These are phyloP conservation scores for Chionomys nivalis DNA, from an alignment of 2,113 vertebrate species.

Conservation along the genomic window DNA sequence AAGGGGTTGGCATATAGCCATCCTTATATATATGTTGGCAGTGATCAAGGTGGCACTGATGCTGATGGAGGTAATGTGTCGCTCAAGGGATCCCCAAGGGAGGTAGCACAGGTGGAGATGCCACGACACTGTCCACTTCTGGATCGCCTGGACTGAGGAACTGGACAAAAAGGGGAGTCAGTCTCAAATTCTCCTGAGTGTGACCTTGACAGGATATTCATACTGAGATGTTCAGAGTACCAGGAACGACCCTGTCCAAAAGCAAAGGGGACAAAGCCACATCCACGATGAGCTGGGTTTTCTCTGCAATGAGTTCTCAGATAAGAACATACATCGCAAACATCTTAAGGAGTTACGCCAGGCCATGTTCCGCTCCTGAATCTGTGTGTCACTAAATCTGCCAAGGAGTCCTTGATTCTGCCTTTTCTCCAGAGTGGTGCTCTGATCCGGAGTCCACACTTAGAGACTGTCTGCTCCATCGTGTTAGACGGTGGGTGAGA, in stretches of 20 bases:
- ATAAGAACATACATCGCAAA: neutral
- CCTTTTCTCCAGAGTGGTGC: neutral
- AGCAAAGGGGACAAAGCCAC: neutral
- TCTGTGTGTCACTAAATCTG: neutral
- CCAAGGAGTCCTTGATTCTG: neutral
- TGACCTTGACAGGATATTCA: neutral
- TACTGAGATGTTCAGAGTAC: neutral
- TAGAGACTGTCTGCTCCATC: neutral
- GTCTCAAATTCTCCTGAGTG: constrained; percentile 4
- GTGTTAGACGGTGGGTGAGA: neutral
- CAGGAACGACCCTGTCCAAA: neutral
- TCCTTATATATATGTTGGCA: neutral
- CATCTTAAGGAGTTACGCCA: neutral
- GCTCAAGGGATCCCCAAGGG: neutral
- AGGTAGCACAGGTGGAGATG: neutral
- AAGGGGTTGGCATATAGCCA: neutral
- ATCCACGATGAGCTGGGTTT: neutral
- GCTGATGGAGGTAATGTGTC: neutral
- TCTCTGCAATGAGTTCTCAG: neutral
- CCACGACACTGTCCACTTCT: neutral
- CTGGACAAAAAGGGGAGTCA: neutral
- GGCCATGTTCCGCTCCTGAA: neutral
- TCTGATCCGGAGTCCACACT: neutral
- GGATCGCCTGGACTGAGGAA: neutral
- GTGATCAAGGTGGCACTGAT: neutral